phyloP scores from a whole-genome alignment of 2,797 vertebrate genomes.

The Xyrichtys novacula region DNA sequence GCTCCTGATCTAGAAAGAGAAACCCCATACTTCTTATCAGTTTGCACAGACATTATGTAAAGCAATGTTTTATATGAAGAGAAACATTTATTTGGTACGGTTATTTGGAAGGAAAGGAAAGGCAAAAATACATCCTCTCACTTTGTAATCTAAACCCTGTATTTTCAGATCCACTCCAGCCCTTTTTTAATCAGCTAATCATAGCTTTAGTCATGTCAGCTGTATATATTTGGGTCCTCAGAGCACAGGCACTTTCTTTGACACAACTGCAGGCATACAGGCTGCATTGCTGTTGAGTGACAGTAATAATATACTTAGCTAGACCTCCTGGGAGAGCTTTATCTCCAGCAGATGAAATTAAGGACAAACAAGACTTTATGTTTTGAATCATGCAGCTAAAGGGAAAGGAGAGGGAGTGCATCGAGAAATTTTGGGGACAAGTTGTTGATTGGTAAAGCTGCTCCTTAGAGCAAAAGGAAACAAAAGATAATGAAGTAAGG shows the following conservation, averaged over 20 bases:
- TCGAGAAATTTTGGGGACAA: conserved; percentile 26
- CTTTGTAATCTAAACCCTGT: conserved; percentile 35
- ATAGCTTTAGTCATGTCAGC: conserved; percentile 28
- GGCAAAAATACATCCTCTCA: conserved; percentile 19
- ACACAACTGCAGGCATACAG: conserved; percentile 17
- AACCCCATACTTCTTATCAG: conserved; percentile 36
- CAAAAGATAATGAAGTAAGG: conserved; percentile 36
- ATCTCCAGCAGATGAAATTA: conserved; percentile 23
- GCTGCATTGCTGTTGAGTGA: conserved; percentile 20
- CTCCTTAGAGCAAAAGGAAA: conserved; percentile 39
- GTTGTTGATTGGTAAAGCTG: conserved; percentile 37
- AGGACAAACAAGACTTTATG: conserved; percentile 14
- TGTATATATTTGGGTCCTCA: conserved; percentile 15
- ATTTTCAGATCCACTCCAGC: conserved; percentile 41
- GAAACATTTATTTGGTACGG: background rate
- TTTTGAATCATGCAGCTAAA: conserved; percentile 25
- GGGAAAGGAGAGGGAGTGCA: conserved; percentile 10
- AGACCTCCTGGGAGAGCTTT: conserved; percentile 18
- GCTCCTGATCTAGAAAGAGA: conserved; percentile 90
- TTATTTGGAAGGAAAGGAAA: conserved; percentile 23
- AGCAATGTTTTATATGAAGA: conserved; percentile 5
- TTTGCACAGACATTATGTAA: conserved; percentile 14
- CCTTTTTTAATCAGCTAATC: conserved; percentile 34
- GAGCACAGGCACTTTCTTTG: conserved; percentile 9
- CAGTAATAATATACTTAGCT: conserved; percentile 20